phyloP scores from a whole-genome alignment of 2,888 invertebrate genomes.

The Proisotoma minuta region DNA sequence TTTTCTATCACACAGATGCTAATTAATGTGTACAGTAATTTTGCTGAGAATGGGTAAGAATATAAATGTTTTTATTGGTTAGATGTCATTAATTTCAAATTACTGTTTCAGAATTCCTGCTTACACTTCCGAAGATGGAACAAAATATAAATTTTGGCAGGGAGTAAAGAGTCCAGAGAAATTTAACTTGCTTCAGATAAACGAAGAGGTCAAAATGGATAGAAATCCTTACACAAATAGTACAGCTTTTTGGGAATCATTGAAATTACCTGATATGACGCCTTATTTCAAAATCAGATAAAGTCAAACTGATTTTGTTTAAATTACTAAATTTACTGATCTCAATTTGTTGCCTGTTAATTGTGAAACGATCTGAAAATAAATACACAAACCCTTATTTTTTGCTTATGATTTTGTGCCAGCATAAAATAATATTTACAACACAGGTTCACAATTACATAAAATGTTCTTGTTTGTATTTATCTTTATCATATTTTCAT shows the following conservation, averaged over 20 bases:
- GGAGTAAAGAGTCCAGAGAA: conserved; percentile 16
- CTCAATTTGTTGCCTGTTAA: too few species aligned
- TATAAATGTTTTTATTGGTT: not conserved
- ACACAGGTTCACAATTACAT: too few species aligned
- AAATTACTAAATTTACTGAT: too few species aligned
- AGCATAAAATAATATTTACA: too few species aligned
- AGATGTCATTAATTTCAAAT: not conserved
- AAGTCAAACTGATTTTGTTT: too few species aligned
- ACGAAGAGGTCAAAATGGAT: conserved; percentile 38
- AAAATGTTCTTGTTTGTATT: too few species aligned
- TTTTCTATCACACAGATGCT: conserved; percentile 31
- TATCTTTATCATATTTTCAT: too few species aligned
- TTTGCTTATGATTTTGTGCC: too few species aligned
- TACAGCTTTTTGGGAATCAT: conserved; percentile 31
- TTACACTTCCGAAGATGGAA: conserved; percentile 23
- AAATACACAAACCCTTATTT: too few species aligned
- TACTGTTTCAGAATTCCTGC: conserved; percentile 29
- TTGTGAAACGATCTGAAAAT: too few species aligned
- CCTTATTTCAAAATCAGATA: conserved; percentile 12
- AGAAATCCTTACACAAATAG: conserved; percentile 16
- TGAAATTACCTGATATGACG: conserved; percentile 20
- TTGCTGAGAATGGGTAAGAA: conserved; percentile 23
- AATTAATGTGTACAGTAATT: conserved; percentile 28
- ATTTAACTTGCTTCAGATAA: conserved; percentile 28
- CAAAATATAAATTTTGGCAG: conserved; percentile 28